phyloP scores from a whole-genome alignment of 2,113 vertebrate genomes.

The Lota lota region DNA sequence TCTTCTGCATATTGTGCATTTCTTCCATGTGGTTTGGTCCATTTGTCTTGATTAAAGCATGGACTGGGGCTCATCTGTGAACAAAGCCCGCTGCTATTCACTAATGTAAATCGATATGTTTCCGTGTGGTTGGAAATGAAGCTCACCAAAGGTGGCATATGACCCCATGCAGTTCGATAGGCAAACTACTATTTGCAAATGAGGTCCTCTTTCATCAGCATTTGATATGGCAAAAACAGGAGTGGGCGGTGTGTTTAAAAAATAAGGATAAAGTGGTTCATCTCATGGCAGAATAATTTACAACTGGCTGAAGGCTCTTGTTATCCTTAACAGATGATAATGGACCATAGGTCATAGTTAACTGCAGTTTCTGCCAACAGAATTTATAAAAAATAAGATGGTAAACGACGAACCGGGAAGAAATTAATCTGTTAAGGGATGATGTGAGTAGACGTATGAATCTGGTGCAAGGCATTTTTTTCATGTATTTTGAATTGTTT shows the following conservation, averaged over 20 bases:
- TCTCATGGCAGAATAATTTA: no score
- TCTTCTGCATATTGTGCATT: no score
- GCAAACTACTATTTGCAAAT: slow-evolving; percentile 53
- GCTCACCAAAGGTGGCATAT: slow-evolving; percentile 64
- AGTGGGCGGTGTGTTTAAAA: slow-evolving; percentile 28
- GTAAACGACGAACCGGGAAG: not conserved
- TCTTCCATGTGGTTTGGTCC: slow-evolving; percentile 1
- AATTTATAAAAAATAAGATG: not conserved
- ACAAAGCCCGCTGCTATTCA: slow-evolving; percentile 44
- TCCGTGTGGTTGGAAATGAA: slow-evolving; percentile 63
- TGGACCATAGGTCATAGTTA: slow-evolving; percentile 37
- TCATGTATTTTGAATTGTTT: slow-evolving; percentile 27
- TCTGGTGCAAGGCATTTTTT: slow-evolving; percentile 19
- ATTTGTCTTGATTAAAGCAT: slow-evolving; percentile 52
- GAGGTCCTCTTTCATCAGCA: slow-evolving; percentile 60
- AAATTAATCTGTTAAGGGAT: not conserved
- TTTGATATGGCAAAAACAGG: slow-evolving; percentile 49
- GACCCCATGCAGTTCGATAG: slow-evolving; percentile 60
- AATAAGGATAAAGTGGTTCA: slow-evolving; percentile 40
- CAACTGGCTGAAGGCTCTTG: no score
- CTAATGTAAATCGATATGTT: slow-evolving; percentile 66
- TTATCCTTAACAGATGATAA: slow-evolving; percentile 41
- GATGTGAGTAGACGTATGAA: slow-evolving; percentile 29
- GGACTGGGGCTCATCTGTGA: slow-evolving; percentile 36
- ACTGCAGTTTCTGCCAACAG: no score